phyloP scores from a whole-genome alignment of 2,113 vertebrate genomes.

The Semnornis frantzii region DNA sequence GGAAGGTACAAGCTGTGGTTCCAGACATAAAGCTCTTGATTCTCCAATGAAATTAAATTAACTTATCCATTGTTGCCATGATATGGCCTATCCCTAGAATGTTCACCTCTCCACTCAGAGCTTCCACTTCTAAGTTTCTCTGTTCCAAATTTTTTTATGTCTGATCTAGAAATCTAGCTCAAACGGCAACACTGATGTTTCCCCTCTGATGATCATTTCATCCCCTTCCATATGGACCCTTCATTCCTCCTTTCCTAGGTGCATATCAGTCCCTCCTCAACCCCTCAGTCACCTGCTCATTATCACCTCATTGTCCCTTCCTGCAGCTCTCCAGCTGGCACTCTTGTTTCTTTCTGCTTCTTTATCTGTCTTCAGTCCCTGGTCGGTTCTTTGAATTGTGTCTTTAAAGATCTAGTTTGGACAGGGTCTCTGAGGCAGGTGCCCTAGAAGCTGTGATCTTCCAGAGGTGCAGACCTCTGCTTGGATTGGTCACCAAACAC shows the following conservation, averaged over 20 bases:
- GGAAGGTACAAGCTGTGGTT: too few relatives aligned
- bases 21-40: too few relatives aligned
- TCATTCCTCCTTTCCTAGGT: not conserved
- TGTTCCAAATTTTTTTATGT: too few relatives aligned
- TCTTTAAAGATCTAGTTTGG: not conserved
- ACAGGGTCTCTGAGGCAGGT: not conserved
- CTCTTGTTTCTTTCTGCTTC: not conserved
- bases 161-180: too few relatives aligned
- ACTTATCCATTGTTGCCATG: too few relatives aligned
- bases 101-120: too few relatives aligned
- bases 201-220: not conserved
- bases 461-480: not conserved
- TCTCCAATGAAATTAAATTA: too few relatives aligned
- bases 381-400: not conserved
- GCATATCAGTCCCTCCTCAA: not conserved
- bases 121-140: too few relatives aligned
- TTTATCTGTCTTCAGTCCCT: not conserved
- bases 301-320: not conserved
- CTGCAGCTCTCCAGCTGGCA: not conserved
- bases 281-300: not conserved
- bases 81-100: too few relatives aligned
- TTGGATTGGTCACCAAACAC: not conserved
- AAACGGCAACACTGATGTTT: not conserved
- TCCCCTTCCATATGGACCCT: not conserved
- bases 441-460: not conserved